phyloP scores from a whole-genome alignment of 2,113 vertebrate genomes.

The Rhinogobius similis region DNA sequence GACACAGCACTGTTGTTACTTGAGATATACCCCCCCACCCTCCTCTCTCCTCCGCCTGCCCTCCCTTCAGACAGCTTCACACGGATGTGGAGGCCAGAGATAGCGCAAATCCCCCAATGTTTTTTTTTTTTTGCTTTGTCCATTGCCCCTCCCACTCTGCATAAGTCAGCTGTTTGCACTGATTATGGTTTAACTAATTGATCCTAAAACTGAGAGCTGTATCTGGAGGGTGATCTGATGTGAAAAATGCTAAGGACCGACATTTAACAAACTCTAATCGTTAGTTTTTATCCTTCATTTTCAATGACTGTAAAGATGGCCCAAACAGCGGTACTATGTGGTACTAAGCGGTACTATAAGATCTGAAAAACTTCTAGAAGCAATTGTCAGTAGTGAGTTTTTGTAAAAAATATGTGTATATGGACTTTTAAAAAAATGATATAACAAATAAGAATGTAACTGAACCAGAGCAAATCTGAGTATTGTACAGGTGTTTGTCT shows the following conservation, averaged over 20 bases:
- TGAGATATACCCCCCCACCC: slow-evolving; percentile 50
- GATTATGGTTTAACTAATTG: slow-evolving; percentile 64
- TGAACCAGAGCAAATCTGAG: background rate
- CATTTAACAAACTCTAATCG: too few relatives aligned
- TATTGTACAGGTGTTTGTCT: background rate
- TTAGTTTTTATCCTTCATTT: too few relatives aligned
- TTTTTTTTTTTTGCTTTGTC: slow-evolving; percentile 27
- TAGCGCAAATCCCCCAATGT: slow-evolving; percentile 36
- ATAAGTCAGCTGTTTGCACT: slow-evolving; percentile 57
- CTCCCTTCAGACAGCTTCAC: slow-evolving; percentile 10
- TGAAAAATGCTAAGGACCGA: background rate
- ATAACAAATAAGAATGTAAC: background rate
- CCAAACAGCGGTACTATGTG: too few relatives aligned
- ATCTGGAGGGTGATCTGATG: background rate
- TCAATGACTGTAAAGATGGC: too few relatives aligned
- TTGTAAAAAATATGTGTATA: too few relatives aligned
- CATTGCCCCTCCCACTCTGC: slow-evolving; percentile 25
- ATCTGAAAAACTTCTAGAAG: background rate
- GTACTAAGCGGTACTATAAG: too few relatives aligned
- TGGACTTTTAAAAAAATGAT: too few relatives aligned
- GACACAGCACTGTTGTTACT: slow-evolving; percentile 48
- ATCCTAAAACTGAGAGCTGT: slow-evolving; percentile 15
- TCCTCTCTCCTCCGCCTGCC: slow-evolving; percentile 14
- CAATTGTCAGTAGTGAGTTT: too few relatives aligned
- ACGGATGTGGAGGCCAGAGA: slow-evolving; percentile 52